Percentiles rank a stretch among this genome's conserved stretches.
Evolutionary conservation across 1,140 invertebrate species (phyloP).

Genomic region (Coboldia fuscipes): DNA sequence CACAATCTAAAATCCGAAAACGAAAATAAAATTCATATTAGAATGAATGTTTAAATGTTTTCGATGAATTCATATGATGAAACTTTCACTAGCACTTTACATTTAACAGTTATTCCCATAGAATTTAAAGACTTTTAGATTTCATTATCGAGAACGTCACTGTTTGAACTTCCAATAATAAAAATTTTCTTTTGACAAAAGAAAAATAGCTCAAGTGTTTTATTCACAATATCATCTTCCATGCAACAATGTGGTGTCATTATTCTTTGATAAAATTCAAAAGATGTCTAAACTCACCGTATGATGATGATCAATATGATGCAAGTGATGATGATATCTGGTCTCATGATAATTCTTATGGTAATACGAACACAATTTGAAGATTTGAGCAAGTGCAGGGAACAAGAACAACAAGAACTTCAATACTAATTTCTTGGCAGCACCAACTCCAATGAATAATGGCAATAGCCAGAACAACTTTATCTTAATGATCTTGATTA

Average conservation of each 20-base stretch:
- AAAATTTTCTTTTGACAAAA: too few relatives aligned
- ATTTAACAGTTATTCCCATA: too few relatives aligned
- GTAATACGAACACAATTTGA: constrained; percentile 64
- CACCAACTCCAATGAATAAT: constrained; percentile 46
- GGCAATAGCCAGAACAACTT: constrained; percentile 56
- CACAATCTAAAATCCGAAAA: constrained; percentile 14
- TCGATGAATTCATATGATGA: too few relatives aligned
- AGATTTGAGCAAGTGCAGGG: constrained; percentile 56
- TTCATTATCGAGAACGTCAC: too few relatives aligned
- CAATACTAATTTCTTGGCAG: constrained; percentile 59
- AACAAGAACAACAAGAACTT: constrained; percentile 61
- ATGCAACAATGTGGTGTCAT: too few relatives aligned
- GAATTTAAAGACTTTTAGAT: too few relatives aligned
- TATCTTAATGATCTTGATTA: constrained; percentile 58
- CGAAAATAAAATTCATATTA: too few relatives aligned
- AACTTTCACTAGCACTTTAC: too few relatives aligned
- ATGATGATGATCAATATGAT: constrained; percentile 41
- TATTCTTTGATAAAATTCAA: background rate
- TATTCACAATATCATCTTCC: too few relatives aligned
- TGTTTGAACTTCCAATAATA: too few relatives aligned
- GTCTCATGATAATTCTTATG: constrained; percentile 41
- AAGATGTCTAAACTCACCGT: constrained; percentile 20
- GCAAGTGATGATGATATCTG: constrained; percentile 63
- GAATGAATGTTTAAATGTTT: too few relatives aligned
- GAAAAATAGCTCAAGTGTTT: too few relatives aligned